A percentile compares a stretch with the other conserved stretches of the same genome.
These are phyloP conservation scores for Channallabes apus DNA, from an alignment of 2,797 vertebrate genomes.

Conservation along the genomic window DNA sequence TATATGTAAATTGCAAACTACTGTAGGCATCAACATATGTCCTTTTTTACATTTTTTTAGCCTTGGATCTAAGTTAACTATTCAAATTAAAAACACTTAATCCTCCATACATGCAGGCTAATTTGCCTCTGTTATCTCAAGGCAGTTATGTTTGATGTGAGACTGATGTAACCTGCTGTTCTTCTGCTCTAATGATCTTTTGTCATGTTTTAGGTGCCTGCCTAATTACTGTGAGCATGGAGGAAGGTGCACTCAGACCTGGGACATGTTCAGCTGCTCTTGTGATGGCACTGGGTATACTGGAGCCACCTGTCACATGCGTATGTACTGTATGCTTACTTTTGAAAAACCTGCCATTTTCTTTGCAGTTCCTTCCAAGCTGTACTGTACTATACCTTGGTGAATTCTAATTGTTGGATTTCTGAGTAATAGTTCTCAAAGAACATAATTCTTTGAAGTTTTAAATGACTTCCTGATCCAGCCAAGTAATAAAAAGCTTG, in stretches of 20 bases:
- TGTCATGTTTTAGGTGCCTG: constrained; percentile 57
- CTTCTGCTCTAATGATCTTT: neutral
- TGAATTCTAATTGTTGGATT: neutral
- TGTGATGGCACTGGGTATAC: constrained; percentile 90
- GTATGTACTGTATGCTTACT: neutral
- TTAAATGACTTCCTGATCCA: constrained; percentile 4
- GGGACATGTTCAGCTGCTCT: constrained; percentile 92
- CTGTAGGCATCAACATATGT: neutral
- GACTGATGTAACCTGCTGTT: neutral
- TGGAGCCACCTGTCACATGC: constrained; percentile 11
- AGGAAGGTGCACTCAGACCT: constrained; percentile 90
- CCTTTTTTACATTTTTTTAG: neutral
- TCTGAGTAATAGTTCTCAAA: neutral
- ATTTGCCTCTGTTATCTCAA: neutral
- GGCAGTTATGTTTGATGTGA: neutral
- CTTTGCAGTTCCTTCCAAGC: neutral
- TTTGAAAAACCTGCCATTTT: neutral
- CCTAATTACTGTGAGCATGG: constrained; percentile 96
- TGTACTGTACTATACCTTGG: neutral
- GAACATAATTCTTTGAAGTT: neutral
- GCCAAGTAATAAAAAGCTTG: neutral
- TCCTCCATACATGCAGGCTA: neutral
- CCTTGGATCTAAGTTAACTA: neutral
- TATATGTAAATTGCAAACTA: neutral
- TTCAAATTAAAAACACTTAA: neutral